These are phyloP conservation scores for Chymomyza caudatula DNA, from an alignment of 2,888 invertebrate genomes.

Conservation along the genomic window DNA sequence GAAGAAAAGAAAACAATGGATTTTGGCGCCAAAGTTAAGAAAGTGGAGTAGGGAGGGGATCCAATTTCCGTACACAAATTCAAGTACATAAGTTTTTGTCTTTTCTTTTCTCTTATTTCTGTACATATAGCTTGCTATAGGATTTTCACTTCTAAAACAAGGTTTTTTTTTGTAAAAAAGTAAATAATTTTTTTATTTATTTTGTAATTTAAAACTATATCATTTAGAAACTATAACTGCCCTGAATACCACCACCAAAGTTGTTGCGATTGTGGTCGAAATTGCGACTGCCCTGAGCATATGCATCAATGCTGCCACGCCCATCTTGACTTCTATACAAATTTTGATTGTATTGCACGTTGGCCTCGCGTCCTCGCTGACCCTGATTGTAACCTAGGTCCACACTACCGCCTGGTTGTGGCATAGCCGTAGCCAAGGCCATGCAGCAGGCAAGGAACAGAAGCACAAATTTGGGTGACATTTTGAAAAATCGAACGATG, in stretches of 20 bases:
- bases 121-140: too few relatives aligned
- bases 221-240: slow-evolving; percentile 38
- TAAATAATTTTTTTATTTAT: too few relatives aligned
- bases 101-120: too few relatives aligned
- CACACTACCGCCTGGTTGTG: background rate
- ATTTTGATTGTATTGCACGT: slow-evolving; percentile 61
- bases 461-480: background rate
- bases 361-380: slow-evolving; percentile 44
- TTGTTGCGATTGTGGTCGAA: slow-evolving; percentile 54
- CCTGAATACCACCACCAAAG: slow-evolving; percentile 49
- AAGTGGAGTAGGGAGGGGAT: too few relatives aligned
- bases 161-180: too few relatives aligned
- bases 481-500: background rate
- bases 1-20: too few relatives aligned
- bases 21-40: too few relatives aligned
- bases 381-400: too few relatives aligned
- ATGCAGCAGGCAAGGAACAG: background rate
- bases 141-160: too few relatives aligned
- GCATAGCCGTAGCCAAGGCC: background rate
- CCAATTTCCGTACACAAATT: too few relatives aligned
- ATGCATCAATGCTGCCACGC: slow-evolving; percentile 58
- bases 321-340: slow-evolving; percentile 53
- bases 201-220: too few relatives aligned
- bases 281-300: slow-evolving; percentile 56
- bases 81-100: too few relatives aligned